Evolutionary conservation across 2,888 invertebrate species (phyloP).

Genomic region (Spatulosminthurus flaviceps): DNA sequence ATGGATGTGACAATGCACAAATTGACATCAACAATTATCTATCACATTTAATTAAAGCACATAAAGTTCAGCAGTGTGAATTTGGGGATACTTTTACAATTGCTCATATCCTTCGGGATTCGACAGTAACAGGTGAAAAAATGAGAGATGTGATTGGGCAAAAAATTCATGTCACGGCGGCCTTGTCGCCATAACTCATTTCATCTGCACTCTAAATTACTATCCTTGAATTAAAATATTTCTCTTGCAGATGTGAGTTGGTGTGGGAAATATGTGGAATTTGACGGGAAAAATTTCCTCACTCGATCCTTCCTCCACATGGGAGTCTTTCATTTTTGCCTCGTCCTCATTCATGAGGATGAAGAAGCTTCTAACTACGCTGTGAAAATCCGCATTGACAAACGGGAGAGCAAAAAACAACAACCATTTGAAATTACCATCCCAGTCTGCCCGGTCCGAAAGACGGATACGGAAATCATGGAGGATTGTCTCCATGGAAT

Average conservation of each 20-base stretch:
- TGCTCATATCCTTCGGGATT: background rate
- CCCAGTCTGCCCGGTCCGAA: background rate
- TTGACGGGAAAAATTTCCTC: background rate
- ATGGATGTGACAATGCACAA: background rate
- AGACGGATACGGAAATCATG: background rate
- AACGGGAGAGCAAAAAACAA: background rate
- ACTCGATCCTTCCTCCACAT: background rate
- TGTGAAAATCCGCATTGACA: background rate
- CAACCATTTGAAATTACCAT: background rate
- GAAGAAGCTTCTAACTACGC: background rate
- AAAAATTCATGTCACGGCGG: background rate
- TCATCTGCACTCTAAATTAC: background rate
- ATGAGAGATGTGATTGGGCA: no score
- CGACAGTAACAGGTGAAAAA: background rate
- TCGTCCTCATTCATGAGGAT: background rate
- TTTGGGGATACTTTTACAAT: background rate
- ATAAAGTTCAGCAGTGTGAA: background rate
- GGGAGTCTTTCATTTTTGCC: background rate
- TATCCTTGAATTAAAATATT: no score
- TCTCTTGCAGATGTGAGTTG: background rate
- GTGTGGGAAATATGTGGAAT: background rate
- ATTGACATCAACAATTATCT: background rate
- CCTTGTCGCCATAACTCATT: background rate
- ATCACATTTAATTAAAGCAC: background rate
- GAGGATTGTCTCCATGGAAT: constrained; percentile 1